A percentile compares a stretch with the other conserved stretches of the same genome.
Conservation (phyloP, 2,113 vertebrate genomes). For the Calcarius ornatus region DNA sequence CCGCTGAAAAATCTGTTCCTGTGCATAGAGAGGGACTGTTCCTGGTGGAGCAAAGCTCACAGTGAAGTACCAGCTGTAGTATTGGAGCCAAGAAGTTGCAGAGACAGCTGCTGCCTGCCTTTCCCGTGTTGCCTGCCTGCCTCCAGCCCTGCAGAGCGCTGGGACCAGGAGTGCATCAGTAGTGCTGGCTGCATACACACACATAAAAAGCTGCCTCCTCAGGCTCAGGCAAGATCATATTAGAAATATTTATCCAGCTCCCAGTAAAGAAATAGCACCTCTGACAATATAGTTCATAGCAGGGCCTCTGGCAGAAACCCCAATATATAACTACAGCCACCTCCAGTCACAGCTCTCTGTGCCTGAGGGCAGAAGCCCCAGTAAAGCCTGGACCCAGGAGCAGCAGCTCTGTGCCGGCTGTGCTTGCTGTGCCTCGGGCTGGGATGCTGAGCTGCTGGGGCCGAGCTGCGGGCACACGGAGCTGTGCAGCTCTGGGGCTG, state of each 20-base stretch:
- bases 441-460: background rate
- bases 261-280: background rate
- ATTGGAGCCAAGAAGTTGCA: background rate
- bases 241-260: background rate
- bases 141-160: background rate
- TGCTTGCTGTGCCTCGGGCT: background rate
- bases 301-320: background rate
- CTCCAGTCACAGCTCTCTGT: background rate
- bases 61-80: background rate
- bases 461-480: background rate
- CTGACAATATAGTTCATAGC: background rate
- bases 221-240: background rate
- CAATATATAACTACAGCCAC: background rate
- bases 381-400: rapidly evolving
- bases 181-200: background rate
- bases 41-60: background rate
- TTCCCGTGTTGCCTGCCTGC: background rate
- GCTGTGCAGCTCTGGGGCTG: background rate
- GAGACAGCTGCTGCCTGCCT: background rate
- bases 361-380: background rate
- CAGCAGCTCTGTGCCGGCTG: background rate
- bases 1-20: background rate
- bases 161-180: background rate
- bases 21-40: background rate
- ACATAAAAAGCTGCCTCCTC: background rate